Base-by-base conservation (phyloP, 1,140 invertebrate genomes). In the Monomorium pharaonis region DNA sequence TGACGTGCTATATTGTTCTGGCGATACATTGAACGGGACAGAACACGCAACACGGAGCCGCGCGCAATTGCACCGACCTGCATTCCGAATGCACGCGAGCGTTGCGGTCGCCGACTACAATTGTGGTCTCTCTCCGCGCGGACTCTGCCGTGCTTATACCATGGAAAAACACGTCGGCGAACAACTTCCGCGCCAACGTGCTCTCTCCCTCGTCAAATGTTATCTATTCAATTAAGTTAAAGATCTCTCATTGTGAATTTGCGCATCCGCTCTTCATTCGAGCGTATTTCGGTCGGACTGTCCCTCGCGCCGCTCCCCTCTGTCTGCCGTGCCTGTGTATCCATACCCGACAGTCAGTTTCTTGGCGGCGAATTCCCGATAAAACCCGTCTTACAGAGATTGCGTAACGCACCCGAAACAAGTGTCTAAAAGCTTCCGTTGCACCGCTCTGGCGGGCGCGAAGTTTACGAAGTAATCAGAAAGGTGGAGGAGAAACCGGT, bases 381-480 rank as follows among this genome's bases (percentile, higher is more conserved):
- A 70, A 56, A 76, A 84, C 58, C 42, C 56, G 70, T 77, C 65
- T 89, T 78, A 86, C 10, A 44, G 58, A 62, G 56, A 84, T 84
- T 84, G 58, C 65, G 42, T 62, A 60, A 78, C 85, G 80, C 58
- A 80, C 74, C 37, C 42, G 47, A 74, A 86, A 84, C 78, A 70
- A 87, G 75, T 83, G 69, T 87, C 78, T 85, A 77, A 90, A 90
- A 90, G 85, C 88, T 87, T 84, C 58, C 88, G 74, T 74, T 80
- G 88, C 75, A 85, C 85, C 80, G 88, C 67, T 67, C 33, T 58
- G 44, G 58, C 80, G 54, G 54, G 88, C 51, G 58, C 42, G 84
- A 89, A 90, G 81, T 90, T 90, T 75, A 70, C 76, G 60, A 90
- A 90, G 89, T 90, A 90, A 90, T 90, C 89, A 90, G 89, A 89